Base-by-base conservation (phyloP, 2,888 invertebrate species). In the Tenthredo scrophulariae region DNA sequence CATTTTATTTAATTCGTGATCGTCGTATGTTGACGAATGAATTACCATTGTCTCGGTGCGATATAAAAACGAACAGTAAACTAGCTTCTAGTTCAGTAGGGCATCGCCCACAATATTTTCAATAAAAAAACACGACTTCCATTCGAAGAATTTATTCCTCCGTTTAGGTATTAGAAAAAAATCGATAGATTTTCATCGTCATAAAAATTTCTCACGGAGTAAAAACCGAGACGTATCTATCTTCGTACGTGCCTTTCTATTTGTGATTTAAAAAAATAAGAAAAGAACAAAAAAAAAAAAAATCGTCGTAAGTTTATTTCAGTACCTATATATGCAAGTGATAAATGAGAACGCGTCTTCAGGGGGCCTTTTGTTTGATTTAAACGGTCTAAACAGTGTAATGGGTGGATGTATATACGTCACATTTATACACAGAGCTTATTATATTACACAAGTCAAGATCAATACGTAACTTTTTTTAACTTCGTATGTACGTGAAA, bases 21-120 rank as follows among this genome's bases (percentile, higher is more conserved):
- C 58, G 40, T 80, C 58, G 22, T 62, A 15, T 18, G 79, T 33
- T 58, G 33, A 9, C 18, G 33, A 6, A 33, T 67, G 33, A 15
- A 26, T 80, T 58, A 46, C 62, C 37, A 62, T 40, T 80, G 80
- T 80, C 80, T 37, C 22, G 15, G 40, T n/a, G 29, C 29, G 13
- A 33, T 50, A 40, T 62, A 54, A 79, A 79, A 58, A 37, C 37
- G 29, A 80, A 80, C 80, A 80, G 80, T 80, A 80, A 80, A 80
- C 46, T 62, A 9, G 40, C 62, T 37, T 37, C 22, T 80, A 62
- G 80, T 62, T 40, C 80, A 80, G 80, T 80, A 58, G 80, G 80
- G 6, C 80, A 26, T 62, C 50, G 4, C 29, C 29, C 33, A 37
- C 70, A 1, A 9, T 37, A n/a, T 70, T 22, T n/a, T 1, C n/a